Conservation (phyloP, 2,113 vertebrate species). For the Hemichromis elongatus region DNA sequence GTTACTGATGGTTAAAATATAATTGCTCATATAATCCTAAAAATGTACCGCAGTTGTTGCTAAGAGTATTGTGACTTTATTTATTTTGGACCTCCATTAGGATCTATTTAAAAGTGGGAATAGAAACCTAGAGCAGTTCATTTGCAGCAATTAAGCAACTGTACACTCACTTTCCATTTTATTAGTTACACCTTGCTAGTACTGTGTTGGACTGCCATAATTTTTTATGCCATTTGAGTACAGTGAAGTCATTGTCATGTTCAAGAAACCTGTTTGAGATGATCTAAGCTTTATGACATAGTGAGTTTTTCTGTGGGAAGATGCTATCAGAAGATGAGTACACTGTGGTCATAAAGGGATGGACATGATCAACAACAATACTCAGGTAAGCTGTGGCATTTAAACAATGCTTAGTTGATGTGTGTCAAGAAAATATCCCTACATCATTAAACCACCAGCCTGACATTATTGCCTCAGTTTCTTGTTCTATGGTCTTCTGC, state of each 20-base stretch:
- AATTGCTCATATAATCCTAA: neutral
- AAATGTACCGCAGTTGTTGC: neutral
- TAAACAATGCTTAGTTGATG: neutral
- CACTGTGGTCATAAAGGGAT: neutral
- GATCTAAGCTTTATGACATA: neutral
- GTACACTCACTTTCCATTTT: neutral
- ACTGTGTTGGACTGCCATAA: neutral
- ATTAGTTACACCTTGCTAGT: neutral
- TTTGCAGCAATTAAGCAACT: neutral
- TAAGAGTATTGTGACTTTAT: neutral
- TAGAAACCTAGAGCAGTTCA: fast-evolving
- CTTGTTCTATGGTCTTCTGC: neutral
- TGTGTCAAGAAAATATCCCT: neutral
- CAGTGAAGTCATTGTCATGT: neutral
- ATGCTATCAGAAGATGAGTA: neutral
- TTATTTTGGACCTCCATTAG: neutral
- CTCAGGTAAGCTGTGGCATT: neutral
- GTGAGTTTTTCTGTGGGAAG: neutral
- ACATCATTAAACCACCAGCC: neutral
- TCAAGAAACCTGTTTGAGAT: neutral
- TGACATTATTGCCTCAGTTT: neutral
- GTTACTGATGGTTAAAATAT: neutral
- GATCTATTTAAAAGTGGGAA: neutral
- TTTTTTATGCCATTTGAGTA: neutral
- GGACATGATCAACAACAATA: neutral